Percentiles rank a stretch among this genome's conserved stretches.
Conservation (phyloP, 92 coral and sea anemone genomes). For the Desmophyllum pertusum region DNA sequence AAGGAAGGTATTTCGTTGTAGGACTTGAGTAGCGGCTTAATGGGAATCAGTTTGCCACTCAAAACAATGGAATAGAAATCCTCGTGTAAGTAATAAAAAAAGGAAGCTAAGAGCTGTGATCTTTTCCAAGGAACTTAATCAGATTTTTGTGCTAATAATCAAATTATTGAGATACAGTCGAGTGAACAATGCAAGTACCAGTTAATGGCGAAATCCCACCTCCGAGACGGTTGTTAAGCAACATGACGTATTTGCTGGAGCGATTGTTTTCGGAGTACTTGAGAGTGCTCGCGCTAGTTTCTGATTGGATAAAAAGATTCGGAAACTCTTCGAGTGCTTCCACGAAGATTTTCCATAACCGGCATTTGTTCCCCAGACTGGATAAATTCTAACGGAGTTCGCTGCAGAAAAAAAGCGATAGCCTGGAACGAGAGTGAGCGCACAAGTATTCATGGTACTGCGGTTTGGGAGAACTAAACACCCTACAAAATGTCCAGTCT, state of each 20-base stretch:
- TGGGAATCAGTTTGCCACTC: not conserved
- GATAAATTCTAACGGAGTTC: not conserved
- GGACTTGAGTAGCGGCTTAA: not conserved
- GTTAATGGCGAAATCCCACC: no score
- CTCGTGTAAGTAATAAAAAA: not conserved
- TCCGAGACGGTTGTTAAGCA: no score
- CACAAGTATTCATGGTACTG: not conserved
- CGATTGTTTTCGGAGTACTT: no score
- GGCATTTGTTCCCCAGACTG: no score
- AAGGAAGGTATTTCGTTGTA: conserved; percentile 2
- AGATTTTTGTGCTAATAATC: not conserved
- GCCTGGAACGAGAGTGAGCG: not conserved
- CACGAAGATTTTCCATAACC: no score
- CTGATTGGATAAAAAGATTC: no score
- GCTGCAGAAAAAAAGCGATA: not conserved
- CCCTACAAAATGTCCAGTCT: no score
- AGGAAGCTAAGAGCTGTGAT: not conserved
- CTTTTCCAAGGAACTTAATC: not conserved
- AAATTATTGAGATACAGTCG: no score
- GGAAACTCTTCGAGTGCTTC: no score
- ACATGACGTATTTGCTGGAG: no score
- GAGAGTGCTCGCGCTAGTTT: no score
- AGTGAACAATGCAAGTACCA: no score
- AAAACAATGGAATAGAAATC: not conserved
- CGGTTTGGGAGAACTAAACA: not conserved